phyloP scores from a whole-genome alignment of 92 coral and sea anemone genomes.

The Micromussa lordhowensis region DNA sequence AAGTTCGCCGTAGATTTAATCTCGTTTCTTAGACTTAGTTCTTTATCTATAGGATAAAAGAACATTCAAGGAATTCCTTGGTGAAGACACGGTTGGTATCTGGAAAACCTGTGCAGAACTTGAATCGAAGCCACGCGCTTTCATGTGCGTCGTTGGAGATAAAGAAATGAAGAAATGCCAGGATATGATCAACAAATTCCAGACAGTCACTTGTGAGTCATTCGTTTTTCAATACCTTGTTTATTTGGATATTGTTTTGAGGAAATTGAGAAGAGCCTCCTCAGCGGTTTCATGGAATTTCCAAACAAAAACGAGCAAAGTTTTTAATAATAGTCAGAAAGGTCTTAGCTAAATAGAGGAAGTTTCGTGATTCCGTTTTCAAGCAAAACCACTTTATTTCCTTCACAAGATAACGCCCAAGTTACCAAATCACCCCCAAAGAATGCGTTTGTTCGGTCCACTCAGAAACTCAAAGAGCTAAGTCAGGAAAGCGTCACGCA shows the following conservation, averaged over 20 bases:
- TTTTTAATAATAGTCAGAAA: not conserved
- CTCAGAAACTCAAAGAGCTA: no score
- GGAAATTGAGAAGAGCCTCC: not conserved
- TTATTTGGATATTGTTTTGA: not conserved
- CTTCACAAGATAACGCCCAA: no score
- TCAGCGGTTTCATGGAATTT: not conserved
- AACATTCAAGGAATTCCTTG: constrained; percentile 41
- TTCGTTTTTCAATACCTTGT: not conserved
- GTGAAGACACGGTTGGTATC: not conserved
- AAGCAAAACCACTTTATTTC: no score
- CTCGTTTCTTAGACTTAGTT: not conserved
- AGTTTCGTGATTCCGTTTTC: no score
- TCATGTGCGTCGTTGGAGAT: constrained; percentile 69
- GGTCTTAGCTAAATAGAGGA: no score
- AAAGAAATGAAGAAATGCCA: constrained; percentile 54
- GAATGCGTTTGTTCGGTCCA: no score
- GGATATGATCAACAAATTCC: constrained; percentile 30
- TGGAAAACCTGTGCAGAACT: constrained; percentile 54
- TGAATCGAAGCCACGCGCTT: constrained; percentile 70
- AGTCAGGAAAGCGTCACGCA: not conserved
- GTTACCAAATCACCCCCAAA: no score
- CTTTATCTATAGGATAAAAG: not conserved
- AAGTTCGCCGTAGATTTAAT: not conserved
- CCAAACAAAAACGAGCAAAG: not conserved
- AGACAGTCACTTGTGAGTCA: constrained; percentile 30